Evolutionary conservation across 1,140 invertebrate genomes (phyloP).

Genomic region (Nomia melanderi): DNA sequence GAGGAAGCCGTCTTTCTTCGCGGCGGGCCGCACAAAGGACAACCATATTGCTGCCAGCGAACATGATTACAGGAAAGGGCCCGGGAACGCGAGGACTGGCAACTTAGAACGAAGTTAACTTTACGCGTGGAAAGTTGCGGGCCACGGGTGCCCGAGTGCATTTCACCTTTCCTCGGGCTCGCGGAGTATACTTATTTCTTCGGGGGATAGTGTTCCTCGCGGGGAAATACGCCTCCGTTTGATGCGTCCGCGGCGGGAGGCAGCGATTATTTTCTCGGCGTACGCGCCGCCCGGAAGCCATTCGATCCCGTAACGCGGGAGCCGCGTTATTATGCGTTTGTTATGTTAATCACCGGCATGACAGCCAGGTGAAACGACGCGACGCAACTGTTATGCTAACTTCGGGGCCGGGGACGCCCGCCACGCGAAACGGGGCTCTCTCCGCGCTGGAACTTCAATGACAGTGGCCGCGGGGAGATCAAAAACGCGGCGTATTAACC

Average conservation of each 20-base stretch:
- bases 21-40: not conserved
- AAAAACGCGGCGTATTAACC: not conserved
- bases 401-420: constrained; percentile 41
- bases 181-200: no score
- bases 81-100: constrained; percentile 3
- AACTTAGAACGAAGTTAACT: constrained; percentile 18
- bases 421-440: constrained; percentile 39
- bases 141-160: not conserved
- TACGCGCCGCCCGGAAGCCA: not conserved
- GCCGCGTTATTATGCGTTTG: constrained; percentile 58
- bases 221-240: no score
- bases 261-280: not conserved
- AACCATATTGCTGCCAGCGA: not conserved
- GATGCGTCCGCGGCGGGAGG: no score
- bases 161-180: not conserved
- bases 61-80: constrained; percentile 29
- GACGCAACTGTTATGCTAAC: constrained; percentile 58
- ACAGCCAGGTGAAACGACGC: constrained; percentile 34
- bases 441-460: not conserved
- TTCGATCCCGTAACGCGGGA: not conserved
- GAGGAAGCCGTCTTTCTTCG: constrained; percentile 13
- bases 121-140: not conserved
- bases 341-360: constrained; percentile 66
- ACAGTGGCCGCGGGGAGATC: not conserved
- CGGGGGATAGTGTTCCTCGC: no score